Evolutionary conservation across 2,888 invertebrate genomes (phyloP), one percentile per base, ranked within the genome.

Genomic region (Euzetes globulus): DNA sequence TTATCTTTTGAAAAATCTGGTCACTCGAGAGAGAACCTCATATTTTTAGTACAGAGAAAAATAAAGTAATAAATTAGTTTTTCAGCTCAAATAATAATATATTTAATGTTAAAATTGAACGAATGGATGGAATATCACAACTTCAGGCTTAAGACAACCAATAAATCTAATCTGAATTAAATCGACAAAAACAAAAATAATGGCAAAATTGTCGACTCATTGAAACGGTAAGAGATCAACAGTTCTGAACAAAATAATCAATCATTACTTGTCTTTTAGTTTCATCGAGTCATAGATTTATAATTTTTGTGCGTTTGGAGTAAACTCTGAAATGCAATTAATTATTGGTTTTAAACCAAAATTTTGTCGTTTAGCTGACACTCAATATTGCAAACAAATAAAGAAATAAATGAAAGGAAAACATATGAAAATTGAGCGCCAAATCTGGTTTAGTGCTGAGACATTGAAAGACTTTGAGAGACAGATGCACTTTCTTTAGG

Each of bases 401-500:
- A 3, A 29, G 27, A 58, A 58, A 22, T 13, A 9, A n/a, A 33
- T 15, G 45, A 68, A 45, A 68, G 45, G 17, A 63, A 63, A 33
- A 63, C 27, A 33, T 11, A 2, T 22, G 19, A 9, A 68, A 68
- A 68, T 41, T 68, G 68, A 60, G 68, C 68, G 68, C 68, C 41
- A 68, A 68, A 68, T 60, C 68, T 68, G 2, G 22, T 68, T 68
- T 7, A 68, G n/a, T 15, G 41, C 17, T 33, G 15, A 41, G 19
- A 29, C 15, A 15, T 27, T 60, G 33, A 27, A 11, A 27, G 60
- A 41, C 7, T 13, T 33, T 22, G 29, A 41, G 68, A 41, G 68
- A 68, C 68, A 68, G 68, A 68, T 68, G 68, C 41, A 68, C 68
- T 68, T 68, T 68, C 68, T 68, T 68, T 68, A 15, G 27, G 33